Base-by-base conservation (phyloP, 2,113 vertebrate genomes). In the Paracanthobrama guichenoti region DNA sequence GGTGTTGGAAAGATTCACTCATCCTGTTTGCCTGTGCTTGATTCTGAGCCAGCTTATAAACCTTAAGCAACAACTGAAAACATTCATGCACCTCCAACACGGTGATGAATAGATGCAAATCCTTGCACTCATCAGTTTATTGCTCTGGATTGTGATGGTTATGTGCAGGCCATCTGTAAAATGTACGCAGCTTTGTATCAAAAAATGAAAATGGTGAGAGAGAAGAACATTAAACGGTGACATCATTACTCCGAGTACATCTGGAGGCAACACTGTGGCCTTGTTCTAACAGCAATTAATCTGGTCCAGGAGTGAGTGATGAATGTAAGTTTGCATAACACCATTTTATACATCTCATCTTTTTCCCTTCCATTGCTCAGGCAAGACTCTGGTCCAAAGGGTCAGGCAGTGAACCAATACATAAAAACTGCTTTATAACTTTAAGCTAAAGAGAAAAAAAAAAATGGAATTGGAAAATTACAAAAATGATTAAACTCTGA, bases 251-350 rank as follows among this genome's bases (percentile, higher is more conserved):
- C 89, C 86, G 64, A 73, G 79, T 90, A 66, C 91, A 91, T 88
- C 91, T 90, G 91, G 91, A 91, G 91, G 92, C 92, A 93, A 93
- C 88, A 89, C 90, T 88, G 84, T 90, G 89, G 90, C 85, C 26
- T 88, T 82, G 88, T 91, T 93, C 91, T 90, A 93, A 92, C 90
- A 88, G 85, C 90, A 88, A 93, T 93, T 93, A 93, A 92, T 92
- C 90, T 88, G 90, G 90, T 88, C 89, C 84, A 91, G 91, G 90
- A 91, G 92, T 88, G 91, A 91, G 91, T 88, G 86, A 80, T 83
- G 82, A 82, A 46, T 74, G 76, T 14, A 55, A 59, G 50, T 88
- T 79, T 83, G 35, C 46, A 60, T 53, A 82, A 78, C 72, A 50
- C 5, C 9, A 8, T 55, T 76, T 55, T 73, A 28, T 57, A 67